Evolutionary conservation across 2,797 vertebrate genomes (phyloP), one percentile per base, ranked within the genome.

Genomic region (Adrianichthys oophorus): DNA sequence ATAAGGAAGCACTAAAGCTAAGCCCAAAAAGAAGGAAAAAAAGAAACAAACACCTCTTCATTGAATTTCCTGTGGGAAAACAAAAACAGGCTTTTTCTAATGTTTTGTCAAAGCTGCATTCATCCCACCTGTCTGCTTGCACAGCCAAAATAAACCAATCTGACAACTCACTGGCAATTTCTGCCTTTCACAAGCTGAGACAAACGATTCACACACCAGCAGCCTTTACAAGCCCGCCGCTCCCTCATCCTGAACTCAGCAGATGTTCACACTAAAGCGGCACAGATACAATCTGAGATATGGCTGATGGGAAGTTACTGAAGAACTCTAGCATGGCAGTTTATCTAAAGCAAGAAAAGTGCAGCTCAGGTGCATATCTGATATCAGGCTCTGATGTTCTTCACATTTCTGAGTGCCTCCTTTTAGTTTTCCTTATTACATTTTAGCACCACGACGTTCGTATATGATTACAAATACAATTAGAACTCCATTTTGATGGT

Each of bases 281-380:
- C 58, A 65, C 68, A 65, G 76, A 85, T 73, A 72, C 42, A 40
- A 79, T 83, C 81, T 74, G 16, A 41, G 21, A 77, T 85, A 70
- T 1, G 74, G 78, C 76, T 53, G 49, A 5, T 17, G 41, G 73
- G 65, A 53, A 72, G 74, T 74, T 70, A 67, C 62, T 78, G 45
- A 79, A 74, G 60, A 72, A 53, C 50, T 59, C 4, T 16, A 67
- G 44, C 56, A n/a, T 60, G 73, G 65, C 43, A 62, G 71, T 56
- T 70, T 58, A 74, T 65, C 50, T 54, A 58, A 57, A 47, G 56
- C 58, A 61, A 43, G 64, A 47, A 48, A 46, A 23, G 45, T 21
- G 15, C n/a, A 7, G 59, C 72, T 55, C 55, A 57, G 68, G 62
- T 41, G 24, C 2, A n/a, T 14, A 7, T 7, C 37, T 7, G 37